These are phyloP conservation scores for Choristoneura fumiferana DNA, from an alignment of 1,140 invertebrate species.

Conservation along the genomic window DNA sequence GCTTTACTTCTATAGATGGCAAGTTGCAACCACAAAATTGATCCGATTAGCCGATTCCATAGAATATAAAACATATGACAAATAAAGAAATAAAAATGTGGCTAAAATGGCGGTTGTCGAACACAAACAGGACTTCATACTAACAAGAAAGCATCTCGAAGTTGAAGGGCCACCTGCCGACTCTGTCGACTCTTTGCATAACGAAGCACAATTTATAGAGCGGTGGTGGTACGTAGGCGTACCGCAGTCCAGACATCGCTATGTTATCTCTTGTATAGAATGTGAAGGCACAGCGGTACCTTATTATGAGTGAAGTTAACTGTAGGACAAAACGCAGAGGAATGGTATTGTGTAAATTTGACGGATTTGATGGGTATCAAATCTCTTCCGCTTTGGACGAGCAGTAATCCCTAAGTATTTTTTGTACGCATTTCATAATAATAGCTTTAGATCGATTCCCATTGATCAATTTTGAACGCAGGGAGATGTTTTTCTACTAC, in stretches of 20 bases:
- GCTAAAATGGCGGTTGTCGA: not conserved
- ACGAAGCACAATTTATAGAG: constrained; percentile 63
- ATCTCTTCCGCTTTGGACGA: too few relatives aligned
- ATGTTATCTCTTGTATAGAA: constrained; percentile 15
- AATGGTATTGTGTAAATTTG: too few relatives aligned
- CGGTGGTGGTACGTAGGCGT: constrained; percentile 42
- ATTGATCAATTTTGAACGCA: too few relatives aligned
- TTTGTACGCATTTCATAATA: too few relatives aligned
- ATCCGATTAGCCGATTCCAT: too few relatives aligned
- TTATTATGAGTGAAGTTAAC: constrained; percentile 13
- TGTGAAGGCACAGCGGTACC: constrained; percentile 16
- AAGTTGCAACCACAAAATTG: too few relatives aligned
- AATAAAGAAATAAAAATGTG: not conserved
- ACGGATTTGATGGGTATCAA: too few relatives aligned
- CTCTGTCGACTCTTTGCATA: constrained; percentile 46
- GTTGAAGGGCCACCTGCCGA: constrained; percentile 54
- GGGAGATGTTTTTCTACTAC: too few relatives aligned
- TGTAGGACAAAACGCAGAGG: not conserved
- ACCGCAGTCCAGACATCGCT: constrained; percentile 34
- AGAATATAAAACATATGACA: not conserved
- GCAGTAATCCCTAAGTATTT: too few relatives aligned
- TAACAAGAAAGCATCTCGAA: constrained; percentile 26
- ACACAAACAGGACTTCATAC: constrained; percentile 12
- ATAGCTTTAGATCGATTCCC: too few relatives aligned
- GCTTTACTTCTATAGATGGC: too few relatives aligned